Base-by-base conservation (phyloP, 2,797 vertebrate species). In the Sparus aurata region DNA sequence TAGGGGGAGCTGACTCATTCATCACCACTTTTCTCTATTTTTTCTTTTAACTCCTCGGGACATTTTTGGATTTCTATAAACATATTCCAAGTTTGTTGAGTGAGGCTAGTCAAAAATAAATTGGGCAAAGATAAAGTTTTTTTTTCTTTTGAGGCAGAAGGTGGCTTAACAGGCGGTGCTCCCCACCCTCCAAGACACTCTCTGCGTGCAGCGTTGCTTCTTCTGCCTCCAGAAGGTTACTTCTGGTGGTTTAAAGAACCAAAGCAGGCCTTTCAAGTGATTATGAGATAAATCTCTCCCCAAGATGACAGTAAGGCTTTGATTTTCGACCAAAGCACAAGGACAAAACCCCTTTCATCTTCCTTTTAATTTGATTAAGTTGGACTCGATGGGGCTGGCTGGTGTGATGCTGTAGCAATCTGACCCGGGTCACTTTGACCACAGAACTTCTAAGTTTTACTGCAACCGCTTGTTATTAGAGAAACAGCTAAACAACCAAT, bases 291-390 rank as follows among this genome's bases (percentile, higher is more conserved):
- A 83, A 73, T 34, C 27, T 53, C 54, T 65, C 43, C 53, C 60
- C 66, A 76, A 83, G 57, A 86, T 55, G 54, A 70, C 25, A 66
- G 71, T 25, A 6, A 54, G 47, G 54, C 77, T 85, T 91, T 82
- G 79, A 89, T 83, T 79, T 67, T 13, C 53, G 71, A 75, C 70
- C 15, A 79, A 68, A 84, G 67, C 66, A 83, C 79, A 85, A 90
- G 87, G 85, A 87, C 77, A 84, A 79, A 84, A 70, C 10, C 30
- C 34, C 17, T 90, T 88, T 86, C 20, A 86, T 87, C 55, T 68
- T 5, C 34, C 41, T 62, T 87, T 75, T 55, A 25, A 23, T 77
- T 79, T 80, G 54, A 88, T 88, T 75, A 65, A 82, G 69, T 30
- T 30, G 53, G 77, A 62, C 54, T 73, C 57, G 27, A 20, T n/a